phyloP scores from a whole-genome alignment of 2,797 vertebrate genomes.

The Emys orbicularis region DNA sequence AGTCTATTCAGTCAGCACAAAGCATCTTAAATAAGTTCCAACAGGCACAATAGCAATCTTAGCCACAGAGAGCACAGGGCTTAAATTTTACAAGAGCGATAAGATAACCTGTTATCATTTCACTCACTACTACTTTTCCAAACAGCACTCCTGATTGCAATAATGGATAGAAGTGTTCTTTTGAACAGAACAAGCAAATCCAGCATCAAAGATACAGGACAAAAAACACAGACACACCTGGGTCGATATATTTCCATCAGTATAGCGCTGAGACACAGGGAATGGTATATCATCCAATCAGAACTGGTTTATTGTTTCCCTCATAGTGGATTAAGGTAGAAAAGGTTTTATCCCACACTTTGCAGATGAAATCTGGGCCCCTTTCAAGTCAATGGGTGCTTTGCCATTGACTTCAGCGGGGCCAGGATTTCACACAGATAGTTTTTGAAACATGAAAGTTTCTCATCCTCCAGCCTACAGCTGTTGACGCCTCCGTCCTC shows the following conservation, averaged over 20 bases:
- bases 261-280: neutral
- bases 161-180: neutral
- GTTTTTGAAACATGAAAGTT: neutral
- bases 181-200: neutral
- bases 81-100: neutral
- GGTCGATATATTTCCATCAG: neutral
- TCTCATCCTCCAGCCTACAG: neutral
- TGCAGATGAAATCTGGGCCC: neutral
- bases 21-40: accelerated
- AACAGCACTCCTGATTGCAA: neutral
- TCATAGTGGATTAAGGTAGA: neutral
- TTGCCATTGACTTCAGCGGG: neutral
- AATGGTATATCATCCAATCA: neutral
- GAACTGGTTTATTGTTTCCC: neutral
- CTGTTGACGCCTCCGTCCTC: neutral
- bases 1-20: accelerated
- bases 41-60: neutral
- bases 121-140: neutral
- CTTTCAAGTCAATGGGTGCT: neutral
- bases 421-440: neutral
- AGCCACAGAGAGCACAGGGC: accelerated
- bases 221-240: neutral
- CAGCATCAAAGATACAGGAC: neutral
- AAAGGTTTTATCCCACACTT: neutral
- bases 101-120: accelerated